Base-by-base conservation (phyloP, 2,888 invertebrate genomes). In the Cynaeus angustus region DNA sequence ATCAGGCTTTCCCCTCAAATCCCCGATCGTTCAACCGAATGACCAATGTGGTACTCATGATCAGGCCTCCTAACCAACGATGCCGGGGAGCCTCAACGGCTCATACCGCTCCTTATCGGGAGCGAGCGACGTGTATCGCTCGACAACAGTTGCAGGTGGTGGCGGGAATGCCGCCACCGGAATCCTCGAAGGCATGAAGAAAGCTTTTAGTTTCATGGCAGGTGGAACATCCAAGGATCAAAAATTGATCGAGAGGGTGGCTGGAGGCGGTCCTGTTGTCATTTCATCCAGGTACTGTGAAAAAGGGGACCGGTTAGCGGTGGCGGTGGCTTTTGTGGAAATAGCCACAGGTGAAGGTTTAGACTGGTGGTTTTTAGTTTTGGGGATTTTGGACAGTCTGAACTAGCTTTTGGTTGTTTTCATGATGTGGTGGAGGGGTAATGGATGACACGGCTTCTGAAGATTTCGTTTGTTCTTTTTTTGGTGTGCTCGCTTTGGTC, bases 21-120 rank as follows among this genome's bases (percentile, higher is more conserved):
- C 64, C 52, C 38, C 16, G n/a, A 50, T 46, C 28, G 9, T 30
- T 43, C 14, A 26, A 21, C 12, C 43, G 41, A 64, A 28, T 50
- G 48, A 66, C 56, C 37, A 58, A 41, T 61, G 38, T 46, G 41
- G 55, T 65, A 46, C 9, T 53, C 45, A 53, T 56, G 28, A 66
- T 62, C 68, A 68, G 62, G 59, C 59, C 33, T 21, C 46, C 30
- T 62, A 55, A 68, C 41, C 50, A 28, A 53, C 50, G 86, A 91
- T 91, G 91, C 88, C 90, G 84, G 88, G 88, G 80, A 85, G 86
- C 83, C 87, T 89, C 86, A 88, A 88, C 84, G 89, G 89, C 84
- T 89, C 89, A 83, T 90, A 90, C 87, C 88, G 88, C 79, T 88
- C 88, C 79, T 85, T 90, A 82, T 76, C 74, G 68, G 76, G 76